Evolutionary conservation across 2,113 vertebrate genomes (phyloP).

Genomic region (Hippocampus abdominalis): DNA sequence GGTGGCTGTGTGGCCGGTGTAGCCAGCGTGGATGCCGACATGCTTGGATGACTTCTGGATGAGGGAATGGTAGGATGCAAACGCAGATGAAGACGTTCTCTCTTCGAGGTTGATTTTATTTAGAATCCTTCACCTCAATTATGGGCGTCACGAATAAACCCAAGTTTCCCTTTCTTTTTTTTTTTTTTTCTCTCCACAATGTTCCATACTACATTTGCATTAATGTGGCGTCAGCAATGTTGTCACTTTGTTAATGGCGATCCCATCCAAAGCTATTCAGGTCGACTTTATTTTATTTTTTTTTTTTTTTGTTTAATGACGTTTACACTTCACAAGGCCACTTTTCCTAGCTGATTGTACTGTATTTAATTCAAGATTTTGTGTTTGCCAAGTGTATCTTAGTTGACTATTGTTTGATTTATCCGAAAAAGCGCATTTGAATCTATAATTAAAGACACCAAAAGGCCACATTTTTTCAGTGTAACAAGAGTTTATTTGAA

Average conservation of each 20-base stretch:
- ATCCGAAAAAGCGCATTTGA: background rate
- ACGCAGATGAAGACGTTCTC: constrained; percentile 1
- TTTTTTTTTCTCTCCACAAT: constrained; percentile 30
- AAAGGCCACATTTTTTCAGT: constrained; percentile 29
- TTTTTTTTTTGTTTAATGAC: constrained; percentile 50
- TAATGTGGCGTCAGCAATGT: constrained; percentile 41
- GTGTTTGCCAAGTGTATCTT: no score
- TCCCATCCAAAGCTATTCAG: constrained; percentile 50
- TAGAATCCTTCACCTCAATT: background rate
- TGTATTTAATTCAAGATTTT: constrained; percentile 9
- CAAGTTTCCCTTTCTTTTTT: constrained; percentile 39
- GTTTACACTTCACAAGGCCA: constrained; percentile 49
- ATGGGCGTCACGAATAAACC: background rate
- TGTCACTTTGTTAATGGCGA: constrained; percentile 44
- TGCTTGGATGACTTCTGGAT: background rate
- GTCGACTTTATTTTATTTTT: no score
- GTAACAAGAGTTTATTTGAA: constrained; percentile 87
- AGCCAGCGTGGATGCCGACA: constrained; percentile 26
- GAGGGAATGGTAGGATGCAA: constrained; percentile 3
- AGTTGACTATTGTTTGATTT: background rate
- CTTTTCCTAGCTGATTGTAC: constrained; percentile 32
- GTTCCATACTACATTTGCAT: constrained; percentile 25
- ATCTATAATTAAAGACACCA: background rate
- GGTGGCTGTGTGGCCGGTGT: constrained; percentile 70
- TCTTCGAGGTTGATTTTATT: constrained; percentile 3